Percentiles rank a stretch among this genome's conserved stretches.
Evolutionary conservation across 1,140 invertebrate species (phyloP).

Genomic region (Drosophila watanabei): DNA sequence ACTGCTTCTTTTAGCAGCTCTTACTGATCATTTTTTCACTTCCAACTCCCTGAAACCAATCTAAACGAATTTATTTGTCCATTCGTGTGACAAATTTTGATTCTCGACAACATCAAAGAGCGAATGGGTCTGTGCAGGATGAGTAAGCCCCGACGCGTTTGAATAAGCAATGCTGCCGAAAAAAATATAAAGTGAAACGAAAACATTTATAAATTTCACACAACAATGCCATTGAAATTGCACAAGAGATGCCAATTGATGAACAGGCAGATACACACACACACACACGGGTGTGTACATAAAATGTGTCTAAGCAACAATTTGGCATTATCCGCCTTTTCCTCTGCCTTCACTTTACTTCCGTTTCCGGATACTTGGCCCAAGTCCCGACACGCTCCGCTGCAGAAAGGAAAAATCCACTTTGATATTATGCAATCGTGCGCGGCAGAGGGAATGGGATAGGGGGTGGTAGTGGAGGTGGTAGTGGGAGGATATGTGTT

Average conservation of each 20-base stretch:
- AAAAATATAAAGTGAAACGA: conserved; percentile 1
- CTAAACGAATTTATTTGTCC: conserved; percentile 12
- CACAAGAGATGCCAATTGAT: conserved; percentile 30
- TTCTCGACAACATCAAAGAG: conserved; percentile 23
- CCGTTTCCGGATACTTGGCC: conserved; percentile 24
- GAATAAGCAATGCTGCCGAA: conserved; percentile 9
- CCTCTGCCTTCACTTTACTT: conserved; percentile 17
- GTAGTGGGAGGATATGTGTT: conserved; percentile 14
- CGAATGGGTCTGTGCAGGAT: conserved; percentile 10
- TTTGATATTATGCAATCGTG: conserved; percentile 78
- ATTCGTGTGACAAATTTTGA: conserved; percentile 38
- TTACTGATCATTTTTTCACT: background rate
- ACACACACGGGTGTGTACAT: conserved; percentile 14
- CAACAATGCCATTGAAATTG: conserved; percentile 54
- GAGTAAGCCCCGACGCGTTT: conserved; percentile 18
- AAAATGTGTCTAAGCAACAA: conserved; percentile 55
- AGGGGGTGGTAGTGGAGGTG: too few species aligned
- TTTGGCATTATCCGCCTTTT: conserved; percentile 42
- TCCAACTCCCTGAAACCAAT: background rate
- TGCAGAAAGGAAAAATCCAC: conserved; percentile 53
- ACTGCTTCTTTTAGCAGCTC: background rate
- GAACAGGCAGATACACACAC: conserved; percentile 6
- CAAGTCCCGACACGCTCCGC: conserved; percentile 39
- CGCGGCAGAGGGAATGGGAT: conserved; percentile 17
- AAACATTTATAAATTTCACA: conserved; percentile 64